Evolutionary conservation across 2,113 vertebrate genomes (phyloP), one percentile per base, ranked within the genome.

Genomic region (Numida meleagris): DNA sequence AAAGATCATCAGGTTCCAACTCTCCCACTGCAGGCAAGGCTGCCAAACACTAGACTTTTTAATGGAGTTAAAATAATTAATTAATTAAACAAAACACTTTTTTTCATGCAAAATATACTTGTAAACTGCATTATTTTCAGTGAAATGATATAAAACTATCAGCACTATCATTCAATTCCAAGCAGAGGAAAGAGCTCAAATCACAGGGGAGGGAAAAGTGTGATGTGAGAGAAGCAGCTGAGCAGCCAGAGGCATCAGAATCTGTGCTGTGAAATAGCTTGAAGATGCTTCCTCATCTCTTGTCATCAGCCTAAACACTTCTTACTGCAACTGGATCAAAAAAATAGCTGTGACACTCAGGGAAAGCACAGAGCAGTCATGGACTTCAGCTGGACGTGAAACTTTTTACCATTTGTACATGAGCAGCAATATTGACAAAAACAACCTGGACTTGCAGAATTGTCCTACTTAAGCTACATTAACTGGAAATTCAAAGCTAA

Each of bases 61-160:
- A 86, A 50, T 9, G 20, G 42, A 7, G 10, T 31, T 93, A 34
- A 71, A 75, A n/a, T 58, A 0, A 0, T 27, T 43, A 0, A 0
- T 27, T 43, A 81, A 71, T 23, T 17, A 43, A 87, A 58, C 4
- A 36, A 55, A 46, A 6, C 2, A 24, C 1, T 24, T 1, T 25
- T 43, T 76, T 29, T 40, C 15, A 25, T 51, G 31, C 6, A 45
- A 77, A 91, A 87, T 20, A 12, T 4, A 40, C 20, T 45, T 89
- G n/a, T 10, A 40, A 79, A 46, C 2, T 11, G 14, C n/a, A 82
- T 8, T 25, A 24, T 24, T 91, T 83, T 42, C 27, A 11, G 15
- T 46, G 29, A 89, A 78, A 81, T 45, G n/a, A 16, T 55, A 13
- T n/a, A 36, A n/a, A 83, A 88, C 15, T 36, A 46, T 59, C 50